These are phyloP conservation scores for Drosophila sulfurigaster DNA, from an alignment of 1,140 invertebrate species.

Conservation along the genomic window DNA sequence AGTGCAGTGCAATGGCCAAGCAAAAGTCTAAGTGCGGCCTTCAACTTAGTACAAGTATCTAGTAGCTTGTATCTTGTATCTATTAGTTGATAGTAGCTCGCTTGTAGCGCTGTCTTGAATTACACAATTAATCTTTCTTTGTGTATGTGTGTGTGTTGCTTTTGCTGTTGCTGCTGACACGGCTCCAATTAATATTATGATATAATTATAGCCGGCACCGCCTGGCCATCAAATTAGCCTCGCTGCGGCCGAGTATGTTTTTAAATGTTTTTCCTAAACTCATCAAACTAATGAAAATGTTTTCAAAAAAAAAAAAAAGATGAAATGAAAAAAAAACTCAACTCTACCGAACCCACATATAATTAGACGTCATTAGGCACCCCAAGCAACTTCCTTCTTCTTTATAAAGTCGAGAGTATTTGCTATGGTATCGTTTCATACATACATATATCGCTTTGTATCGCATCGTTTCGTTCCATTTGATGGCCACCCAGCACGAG, in stretches of 20 bases:
- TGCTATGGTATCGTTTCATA: background rate
- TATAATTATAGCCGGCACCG: slow-evolving; percentile 67
- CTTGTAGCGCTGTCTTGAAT: slow-evolving; percentile 46
- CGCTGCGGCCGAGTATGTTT: slow-evolving; percentile 15
- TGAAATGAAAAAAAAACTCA: slow-evolving; percentile 3
- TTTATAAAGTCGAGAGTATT: background rate
- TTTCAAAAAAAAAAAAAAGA: slow-evolving; percentile 12
- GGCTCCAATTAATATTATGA: slow-evolving; percentile 76
- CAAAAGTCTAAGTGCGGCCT: slow-evolving; percentile 6
- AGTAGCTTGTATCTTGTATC: slow-evolving; percentile 16
- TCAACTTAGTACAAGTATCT: slow-evolving; percentile 23
- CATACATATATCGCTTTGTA: background rate
- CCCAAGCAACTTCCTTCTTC: slow-evolving; percentile 38
- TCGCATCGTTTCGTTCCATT: slow-evolving; percentile 19
- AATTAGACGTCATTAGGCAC: slow-evolving; percentile 70
- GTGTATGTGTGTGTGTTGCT: background rate
- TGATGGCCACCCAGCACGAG: slow-evolving; percentile 43
- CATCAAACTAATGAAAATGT: slow-evolving; percentile 73
- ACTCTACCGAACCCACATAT: slow-evolving; percentile 71
- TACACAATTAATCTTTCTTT: slow-evolving; percentile 73
- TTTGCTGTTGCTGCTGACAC: slow-evolving; percentile 23
- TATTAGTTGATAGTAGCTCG: slow-evolving; percentile 11
- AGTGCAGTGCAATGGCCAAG: slow-evolving; percentile 29
- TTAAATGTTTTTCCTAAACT: slow-evolving; percentile 41
- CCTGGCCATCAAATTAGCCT: slow-evolving; percentile 48